Evolutionary conservation across 2,797 vertebrate genomes (phyloP).

Genomic region (Falco rusticolus): DNA sequence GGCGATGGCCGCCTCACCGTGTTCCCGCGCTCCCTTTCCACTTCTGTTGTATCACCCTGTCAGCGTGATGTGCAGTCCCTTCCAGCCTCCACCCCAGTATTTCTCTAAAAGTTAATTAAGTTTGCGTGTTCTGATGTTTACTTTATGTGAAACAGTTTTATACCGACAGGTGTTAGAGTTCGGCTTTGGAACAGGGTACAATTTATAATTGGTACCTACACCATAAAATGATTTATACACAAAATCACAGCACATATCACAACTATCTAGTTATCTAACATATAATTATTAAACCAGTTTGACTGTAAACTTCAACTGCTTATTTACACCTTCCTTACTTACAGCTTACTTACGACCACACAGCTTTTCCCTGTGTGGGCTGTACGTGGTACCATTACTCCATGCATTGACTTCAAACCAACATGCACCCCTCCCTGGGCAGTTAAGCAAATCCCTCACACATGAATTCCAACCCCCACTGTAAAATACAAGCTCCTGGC

Average conservation of each 20-base stretch:
- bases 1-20: fast-evolving
- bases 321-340: neutral
- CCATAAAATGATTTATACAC: neutral
- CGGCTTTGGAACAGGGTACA: neutral
- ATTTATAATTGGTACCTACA: neutral
- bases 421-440: neutral
- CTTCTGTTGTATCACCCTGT: neutral
- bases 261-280: neutral
- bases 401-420: neutral
- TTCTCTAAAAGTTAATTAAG: neutral
- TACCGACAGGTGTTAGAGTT: neutral
- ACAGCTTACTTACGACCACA: neutral
- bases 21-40: neutral
- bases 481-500: neutral
- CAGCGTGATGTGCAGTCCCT: too few species aligned
- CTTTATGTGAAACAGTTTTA: neutral
- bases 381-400: neutral
- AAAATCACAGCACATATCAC: neutral
- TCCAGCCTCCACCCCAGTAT: neutral
- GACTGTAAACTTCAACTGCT: neutral
- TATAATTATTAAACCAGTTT: neutral
- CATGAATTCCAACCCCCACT: neutral
- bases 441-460: neutral
- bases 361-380: neutral
- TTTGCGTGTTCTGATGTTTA: neutral